Percentiles rank a stretch among this genome's conserved stretches.
Evolutionary conservation across 1,140 invertebrate species (phyloP).

Genomic region (Solenopsis invicta): DNA sequence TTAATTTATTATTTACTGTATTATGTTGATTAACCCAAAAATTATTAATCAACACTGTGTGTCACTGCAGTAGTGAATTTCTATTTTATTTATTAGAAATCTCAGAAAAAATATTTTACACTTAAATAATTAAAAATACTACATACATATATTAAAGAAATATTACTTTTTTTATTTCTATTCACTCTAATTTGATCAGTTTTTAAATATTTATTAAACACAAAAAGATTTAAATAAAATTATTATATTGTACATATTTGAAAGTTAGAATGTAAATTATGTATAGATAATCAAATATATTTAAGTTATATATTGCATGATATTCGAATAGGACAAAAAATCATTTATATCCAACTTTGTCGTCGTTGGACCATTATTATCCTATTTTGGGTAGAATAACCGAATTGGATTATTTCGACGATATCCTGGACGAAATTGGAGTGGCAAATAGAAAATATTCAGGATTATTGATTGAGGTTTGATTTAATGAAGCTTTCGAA

Average conservation of each 20-base stretch:
- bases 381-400: slow-evolving; percentile 79
- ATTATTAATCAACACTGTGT: neutral
- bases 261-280: neutral
- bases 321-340: slow-evolving; percentile 11
- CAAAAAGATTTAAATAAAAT: neutral
- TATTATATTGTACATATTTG: slow-evolving; percentile 1
- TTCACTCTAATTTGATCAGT: neutral
- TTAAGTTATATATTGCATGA: neutral
- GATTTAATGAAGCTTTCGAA: neutral
- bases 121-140: neutral
- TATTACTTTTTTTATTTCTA: neutral
- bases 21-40: neutral
- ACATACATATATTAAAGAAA: neutral
- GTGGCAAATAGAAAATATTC: slow-evolving; percentile 75
- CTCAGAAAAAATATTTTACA: neutral
- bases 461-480: slow-evolving; percentile 82
- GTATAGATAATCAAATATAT: neutral
- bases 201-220: neutral
- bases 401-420: slow-evolving; percentile 80
- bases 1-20: neutral
- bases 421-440: slow-evolving; percentile 79
- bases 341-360: neutral
- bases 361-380: slow-evolving; percentile 61
- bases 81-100: slow-evolving; percentile 1
- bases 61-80: neutral